Evolutionary conservation across 2,797 vertebrate species (phyloP).

Genomic region (Sebastes nivosus): DNA sequence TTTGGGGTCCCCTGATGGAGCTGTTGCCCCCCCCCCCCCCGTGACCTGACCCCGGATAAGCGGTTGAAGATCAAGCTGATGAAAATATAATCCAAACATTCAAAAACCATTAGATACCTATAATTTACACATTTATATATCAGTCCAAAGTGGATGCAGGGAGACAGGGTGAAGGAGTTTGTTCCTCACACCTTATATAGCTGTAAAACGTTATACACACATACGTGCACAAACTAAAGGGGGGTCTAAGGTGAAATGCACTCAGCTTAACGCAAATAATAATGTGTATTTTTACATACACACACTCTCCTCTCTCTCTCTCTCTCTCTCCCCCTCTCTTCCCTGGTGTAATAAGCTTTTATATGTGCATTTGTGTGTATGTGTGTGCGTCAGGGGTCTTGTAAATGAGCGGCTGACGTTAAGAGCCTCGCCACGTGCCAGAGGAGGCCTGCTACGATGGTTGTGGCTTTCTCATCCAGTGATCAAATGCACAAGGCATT

Average conservation of each 20-base stretch:
- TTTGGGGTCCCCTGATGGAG: no score
- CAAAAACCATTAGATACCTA: not conserved
- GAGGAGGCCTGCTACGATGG: conserved; percentile 51
- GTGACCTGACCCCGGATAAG: no score
- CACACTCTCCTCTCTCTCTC: not conserved
- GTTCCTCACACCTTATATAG: conserved; percentile 18
- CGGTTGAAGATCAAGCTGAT: no score
- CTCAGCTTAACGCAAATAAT: conserved; percentile 23
- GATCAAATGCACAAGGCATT: conserved; percentile 66
- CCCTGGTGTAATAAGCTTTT: not conserved
- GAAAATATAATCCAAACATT: not conserved
- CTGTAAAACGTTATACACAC: conserved; percentile 26
- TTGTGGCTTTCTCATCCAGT: conserved; percentile 58
- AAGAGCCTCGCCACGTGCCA: conserved; percentile 68
- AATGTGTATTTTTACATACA: conserved; percentile 34
- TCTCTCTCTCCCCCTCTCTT: not conserved
- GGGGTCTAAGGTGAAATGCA: conserved; percentile 27
- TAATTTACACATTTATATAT: not conserved
- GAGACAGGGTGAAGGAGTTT: conserved; percentile 30
- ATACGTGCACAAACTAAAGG: conserved; percentile 12
- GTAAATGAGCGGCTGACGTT: conserved; percentile 44
- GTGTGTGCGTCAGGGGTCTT: not conserved
- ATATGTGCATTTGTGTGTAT: not conserved
- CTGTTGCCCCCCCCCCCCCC: no score
- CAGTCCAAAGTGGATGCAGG: conserved; percentile 25